Percentiles rank a stretch among this genome's conserved stretches.
Evolutionary conservation across 2,888 invertebrate species (phyloP).

Genomic region (Mongoloraphidia duomilia): DNA sequence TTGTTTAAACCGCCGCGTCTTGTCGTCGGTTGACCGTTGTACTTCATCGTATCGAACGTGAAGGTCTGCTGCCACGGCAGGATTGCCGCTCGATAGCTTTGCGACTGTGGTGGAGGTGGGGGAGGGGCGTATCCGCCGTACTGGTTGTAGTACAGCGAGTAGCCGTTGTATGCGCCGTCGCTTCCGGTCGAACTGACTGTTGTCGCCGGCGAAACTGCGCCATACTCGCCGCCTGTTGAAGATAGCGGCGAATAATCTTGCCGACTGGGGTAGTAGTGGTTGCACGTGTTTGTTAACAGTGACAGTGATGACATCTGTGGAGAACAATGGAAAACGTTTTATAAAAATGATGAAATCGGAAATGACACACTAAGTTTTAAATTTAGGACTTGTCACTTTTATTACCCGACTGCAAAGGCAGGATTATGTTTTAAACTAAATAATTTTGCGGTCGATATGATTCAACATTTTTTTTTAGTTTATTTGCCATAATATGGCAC

Average conservation of each 20-base stretch:
- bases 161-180: slow-evolving; percentile 22
- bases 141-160: slow-evolving; percentile 26
- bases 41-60: slow-evolving; percentile 33
- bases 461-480: no score
- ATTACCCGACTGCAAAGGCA: no score
- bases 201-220: slow-evolving; percentile 14
- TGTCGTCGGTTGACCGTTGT: slow-evolving; percentile 33
- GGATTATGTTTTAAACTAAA: no score
- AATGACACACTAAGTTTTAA: background rate
- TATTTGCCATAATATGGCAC: no score
- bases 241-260: slow-evolving; percentile 14
- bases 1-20: slow-evolving; percentile 34
- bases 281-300: slow-evolving; percentile 26
- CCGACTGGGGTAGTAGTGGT: slow-evolving; percentile 22
- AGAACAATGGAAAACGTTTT: slow-evolving; percentile 4
- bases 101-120: slow-evolving; percentile 25
- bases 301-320: slow-evolving; percentile 28
- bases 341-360: background rate
- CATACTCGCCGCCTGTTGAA: slow-evolving; percentile 8
- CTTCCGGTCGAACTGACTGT: slow-evolving; percentile 26
- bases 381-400: no score
- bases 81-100: slow-evolving; percentile 28
- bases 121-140: background rate
- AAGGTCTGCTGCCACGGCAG: slow-evolving; percentile 23
- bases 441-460: no score